These are phyloP conservation scores for Gopherus evgoodei DNA, from an alignment of 2,113 vertebrate genomes.

Conservation along the genomic window DNA sequence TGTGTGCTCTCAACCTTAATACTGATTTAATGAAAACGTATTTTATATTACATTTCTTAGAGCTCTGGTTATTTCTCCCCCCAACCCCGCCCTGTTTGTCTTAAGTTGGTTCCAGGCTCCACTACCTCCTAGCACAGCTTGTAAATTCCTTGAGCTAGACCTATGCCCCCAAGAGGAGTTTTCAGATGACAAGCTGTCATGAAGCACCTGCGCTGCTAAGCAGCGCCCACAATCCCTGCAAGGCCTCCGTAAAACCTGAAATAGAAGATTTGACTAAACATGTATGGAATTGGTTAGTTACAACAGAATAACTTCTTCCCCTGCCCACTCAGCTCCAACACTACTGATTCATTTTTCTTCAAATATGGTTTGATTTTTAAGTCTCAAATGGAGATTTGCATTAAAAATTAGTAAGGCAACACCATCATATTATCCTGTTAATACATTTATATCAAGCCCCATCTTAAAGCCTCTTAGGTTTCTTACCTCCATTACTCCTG, in stretches of 20 bases:
- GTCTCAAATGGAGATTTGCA: background rate
- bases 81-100: too few relatives aligned
- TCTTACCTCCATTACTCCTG: too few relatives aligned
- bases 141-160: background rate
- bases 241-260: background rate
- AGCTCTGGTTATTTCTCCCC: background rate
- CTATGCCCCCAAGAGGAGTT: background rate
- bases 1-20: background rate
- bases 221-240: background rate
- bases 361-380: background rate
- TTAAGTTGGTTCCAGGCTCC: background rate
- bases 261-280: background rate
- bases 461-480: too few relatives aligned
- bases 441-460: too few relatives aligned
- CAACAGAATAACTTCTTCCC: background rate
- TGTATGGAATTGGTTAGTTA: background rate
- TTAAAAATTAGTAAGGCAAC: background rate
- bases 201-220: accelerated
- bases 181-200: background rate
- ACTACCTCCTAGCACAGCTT: accelerated
- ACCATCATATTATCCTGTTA: too few relatives aligned
- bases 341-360: background rate
- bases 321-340: background rate
- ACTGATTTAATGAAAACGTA: background rate
- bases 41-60: conserved; percentile 16